phyloP scores from a whole-genome alignment of 2,113 vertebrate species.

The Macaca mulatta region DNA sequence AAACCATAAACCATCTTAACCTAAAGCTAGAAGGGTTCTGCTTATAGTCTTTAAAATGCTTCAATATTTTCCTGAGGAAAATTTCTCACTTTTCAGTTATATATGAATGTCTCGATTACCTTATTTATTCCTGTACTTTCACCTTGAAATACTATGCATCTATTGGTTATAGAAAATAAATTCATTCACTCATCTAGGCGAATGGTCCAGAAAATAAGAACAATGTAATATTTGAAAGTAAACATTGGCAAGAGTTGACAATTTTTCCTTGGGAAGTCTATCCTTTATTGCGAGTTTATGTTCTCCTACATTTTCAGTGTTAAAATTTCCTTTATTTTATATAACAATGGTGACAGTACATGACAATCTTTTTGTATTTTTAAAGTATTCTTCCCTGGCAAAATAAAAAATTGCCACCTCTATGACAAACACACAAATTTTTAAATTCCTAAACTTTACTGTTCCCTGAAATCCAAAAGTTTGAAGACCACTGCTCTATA shows the following conservation, averaged over 20 bases:
- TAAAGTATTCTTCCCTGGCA: background rate
- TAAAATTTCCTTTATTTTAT: conserved; percentile 27
- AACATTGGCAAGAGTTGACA: background rate
- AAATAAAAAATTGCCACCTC: background rate
- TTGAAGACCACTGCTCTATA: background rate
- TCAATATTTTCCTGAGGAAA: background rate
- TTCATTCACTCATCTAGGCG: background rate
- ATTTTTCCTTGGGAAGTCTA: background rate
- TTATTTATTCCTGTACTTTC: background rate
- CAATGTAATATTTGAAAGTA: background rate
- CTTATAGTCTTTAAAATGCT: background rate
- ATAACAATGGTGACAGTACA: background rate
- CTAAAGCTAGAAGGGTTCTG: background rate
- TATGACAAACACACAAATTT: background rate
- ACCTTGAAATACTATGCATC: conserved; percentile 8
- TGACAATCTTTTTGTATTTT: background rate
- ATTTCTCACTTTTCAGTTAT: background rate
- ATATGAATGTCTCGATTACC: background rate
- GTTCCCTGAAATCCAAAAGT: background rate
- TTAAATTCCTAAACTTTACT: conserved; percentile 12
- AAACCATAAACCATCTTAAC: background rate
- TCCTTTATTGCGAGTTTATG: background rate
- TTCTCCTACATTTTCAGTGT: background rate
- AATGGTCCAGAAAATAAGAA: conserved; percentile 32
- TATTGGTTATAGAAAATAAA: background rate